Evolutionary conservation across 2,113 vertebrate species (phyloP).

Genomic region (Zapus hudsonius): DNA sequence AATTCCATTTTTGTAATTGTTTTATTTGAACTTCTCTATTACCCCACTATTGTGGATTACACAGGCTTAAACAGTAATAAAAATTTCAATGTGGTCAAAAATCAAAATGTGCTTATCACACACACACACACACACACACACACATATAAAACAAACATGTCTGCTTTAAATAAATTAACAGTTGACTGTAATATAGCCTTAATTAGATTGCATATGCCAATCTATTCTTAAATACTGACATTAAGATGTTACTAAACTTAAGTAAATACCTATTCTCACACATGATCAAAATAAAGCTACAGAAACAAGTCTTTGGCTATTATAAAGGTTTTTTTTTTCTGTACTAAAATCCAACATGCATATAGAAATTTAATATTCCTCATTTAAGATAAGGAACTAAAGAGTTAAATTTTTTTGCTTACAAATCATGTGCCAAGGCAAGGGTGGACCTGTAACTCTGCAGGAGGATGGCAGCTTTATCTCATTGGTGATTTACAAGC

Average conservation of each 20-base stretch:
- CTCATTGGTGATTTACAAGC: not conserved
- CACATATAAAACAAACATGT: constrained; percentile 46
- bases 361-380: constrained; percentile 19
- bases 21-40: constrained; percentile 45
- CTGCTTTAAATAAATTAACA: not conserved
- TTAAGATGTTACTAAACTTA: constrained; percentile 16
- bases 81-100: constrained; percentile 11
- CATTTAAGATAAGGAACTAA: constrained; percentile 25
- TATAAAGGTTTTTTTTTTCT: not conserved
- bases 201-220: constrained; percentile 34
- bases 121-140: too few species aligned
- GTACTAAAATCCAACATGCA: constrained; percentile 20
- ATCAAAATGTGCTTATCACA: not conserved
- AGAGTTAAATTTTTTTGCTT: not conserved
- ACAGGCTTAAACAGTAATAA: constrained; percentile 33
- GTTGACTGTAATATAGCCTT: constrained; percentile 10
- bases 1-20: constrained; percentile 41
- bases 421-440: not conserved
- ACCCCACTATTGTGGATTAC: constrained; percentile 29
- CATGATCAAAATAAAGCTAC: constrained; percentile 25
- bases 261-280: constrained; percentile 24
- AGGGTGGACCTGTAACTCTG: too few species aligned
- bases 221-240: constrained; percentile 36
- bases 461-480: not conserved
- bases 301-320: constrained; percentile 21